A percentile compares a stretch with the other conserved stretches of the same genome.
phyloP scores from a whole-genome alignment of 2,888 invertebrate genomes.

The Caenorhabditis panamensis region DNA sequence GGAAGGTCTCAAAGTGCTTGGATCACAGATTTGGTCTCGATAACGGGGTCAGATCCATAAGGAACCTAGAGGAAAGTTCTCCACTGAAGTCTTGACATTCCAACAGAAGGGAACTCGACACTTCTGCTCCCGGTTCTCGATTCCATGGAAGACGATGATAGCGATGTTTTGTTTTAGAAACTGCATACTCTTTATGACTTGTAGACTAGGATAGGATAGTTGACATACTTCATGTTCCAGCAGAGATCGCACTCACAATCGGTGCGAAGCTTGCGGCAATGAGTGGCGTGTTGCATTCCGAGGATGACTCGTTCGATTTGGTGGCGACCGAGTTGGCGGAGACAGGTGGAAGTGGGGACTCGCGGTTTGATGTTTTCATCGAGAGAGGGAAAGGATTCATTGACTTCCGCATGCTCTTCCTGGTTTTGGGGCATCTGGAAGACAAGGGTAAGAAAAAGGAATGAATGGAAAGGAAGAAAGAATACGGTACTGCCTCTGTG shows the following conservation, averaged over 20 bases:
- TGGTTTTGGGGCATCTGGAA: too few relatives aligned
- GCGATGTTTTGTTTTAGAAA: constrained; percentile 2
- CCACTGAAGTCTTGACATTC: background rate
- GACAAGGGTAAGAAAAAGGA: too few relatives aligned
- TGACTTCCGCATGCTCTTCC: background rate
- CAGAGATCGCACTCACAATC: background rate
- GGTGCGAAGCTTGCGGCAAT: background rate
- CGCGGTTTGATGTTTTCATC: background rate
- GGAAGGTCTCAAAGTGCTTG: constrained; percentile 19
- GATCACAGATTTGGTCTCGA: constrained; percentile 7
- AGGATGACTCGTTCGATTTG: constrained; percentile 1
- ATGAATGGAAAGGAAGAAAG: too few relatives aligned
- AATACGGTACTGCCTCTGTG: too few relatives aligned
- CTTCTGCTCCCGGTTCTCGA: background rate
- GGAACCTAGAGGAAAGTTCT: constrained; percentile 14
- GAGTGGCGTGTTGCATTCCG: constrained; percentile 2
- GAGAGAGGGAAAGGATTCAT: background rate
- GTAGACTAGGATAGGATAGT: background rate
- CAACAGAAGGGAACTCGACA: constrained; percentile 14
- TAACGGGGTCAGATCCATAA: constrained; percentile 18
- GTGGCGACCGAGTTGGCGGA: background rate
- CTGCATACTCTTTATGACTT: constrained; percentile 7
- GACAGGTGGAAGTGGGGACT: background rate
- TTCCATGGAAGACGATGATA: constrained; percentile 4
- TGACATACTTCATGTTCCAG: background rate